Evolutionary conservation across 1,140 invertebrate genomes (phyloP).

Genomic region (Mactra quadrangularis): DNA sequence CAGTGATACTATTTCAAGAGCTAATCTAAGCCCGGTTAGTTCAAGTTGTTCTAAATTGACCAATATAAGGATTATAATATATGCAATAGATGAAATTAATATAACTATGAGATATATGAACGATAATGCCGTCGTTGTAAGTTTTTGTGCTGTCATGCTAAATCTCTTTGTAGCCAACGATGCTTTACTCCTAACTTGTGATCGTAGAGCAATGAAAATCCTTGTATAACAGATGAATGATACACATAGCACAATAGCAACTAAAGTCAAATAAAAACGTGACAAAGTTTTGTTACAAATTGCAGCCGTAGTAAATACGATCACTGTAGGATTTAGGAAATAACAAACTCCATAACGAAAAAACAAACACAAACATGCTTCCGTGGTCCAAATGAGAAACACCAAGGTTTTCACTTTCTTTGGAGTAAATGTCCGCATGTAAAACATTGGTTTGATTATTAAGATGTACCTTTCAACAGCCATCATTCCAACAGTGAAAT

Average conservation of each 20-base stretch:
- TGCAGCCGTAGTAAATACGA: background rate
- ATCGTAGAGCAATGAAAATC: background rate
- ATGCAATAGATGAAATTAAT: background rate
- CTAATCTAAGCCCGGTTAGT: background rate
- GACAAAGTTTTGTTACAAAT: background rate
- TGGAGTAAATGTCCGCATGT: background rate
- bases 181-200: background rate
- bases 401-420: background rate
- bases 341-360: slow-evolving; percentile 2
- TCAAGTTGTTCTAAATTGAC: background rate
- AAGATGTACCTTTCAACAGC: slow-evolving; percentile 11
- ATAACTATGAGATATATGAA: background rate
- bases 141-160: background rate
- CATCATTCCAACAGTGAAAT: slow-evolving; percentile 19
- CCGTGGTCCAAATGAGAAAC: background rate
- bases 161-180: background rate
- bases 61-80: background rate
- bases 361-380: background rate
- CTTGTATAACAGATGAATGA: background rate
- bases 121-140: background rate
- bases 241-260: background rate
- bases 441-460: slow-evolving; percentile 1
- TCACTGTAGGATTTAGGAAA: background rate
- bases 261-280: background rate
- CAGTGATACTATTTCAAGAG: background rate